Conservation (phyloP, 2,888 invertebrate species). For the Koerneria pararmatus region DNA sequence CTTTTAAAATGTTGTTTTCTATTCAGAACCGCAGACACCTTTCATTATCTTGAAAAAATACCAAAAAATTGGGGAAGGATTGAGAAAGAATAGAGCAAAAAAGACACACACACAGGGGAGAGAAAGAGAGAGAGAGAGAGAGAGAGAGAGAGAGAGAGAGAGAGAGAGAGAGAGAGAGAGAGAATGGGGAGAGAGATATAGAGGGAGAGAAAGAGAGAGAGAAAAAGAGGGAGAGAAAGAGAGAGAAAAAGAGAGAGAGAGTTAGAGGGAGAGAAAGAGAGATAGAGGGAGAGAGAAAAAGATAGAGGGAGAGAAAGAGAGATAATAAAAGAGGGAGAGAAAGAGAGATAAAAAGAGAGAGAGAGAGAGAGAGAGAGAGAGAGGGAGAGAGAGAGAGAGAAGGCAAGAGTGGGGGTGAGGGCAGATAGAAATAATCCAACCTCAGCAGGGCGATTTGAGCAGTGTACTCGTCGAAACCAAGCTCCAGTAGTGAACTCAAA, state of each 20-base stretch:
- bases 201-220: slow-evolving; percentile 2
- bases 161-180: not conserved
- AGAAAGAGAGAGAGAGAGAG: not conserved
- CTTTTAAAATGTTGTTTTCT: too few relatives aligned
- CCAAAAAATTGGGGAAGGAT: too few relatives aligned
- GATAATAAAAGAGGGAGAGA: not conserved
- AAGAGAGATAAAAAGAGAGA: not conserved
- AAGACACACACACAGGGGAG: not conserved
- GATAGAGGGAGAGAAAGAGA: not conserved
- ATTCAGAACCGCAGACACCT: too few relatives aligned
- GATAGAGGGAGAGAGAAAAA: too few relatives aligned
- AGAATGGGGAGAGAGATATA: not conserved
- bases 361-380: too few relatives aligned
- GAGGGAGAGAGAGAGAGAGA: not conserved
- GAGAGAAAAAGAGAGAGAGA: not conserved
- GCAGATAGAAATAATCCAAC: not conserved
- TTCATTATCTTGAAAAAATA: too few relatives aligned
- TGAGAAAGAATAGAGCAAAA: too few relatives aligned
- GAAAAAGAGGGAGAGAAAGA: not conserved
- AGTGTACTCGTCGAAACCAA: slow-evolving; percentile 46
- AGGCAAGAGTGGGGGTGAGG: not conserved
- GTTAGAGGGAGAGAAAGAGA: too few relatives aligned
- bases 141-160: not conserved
- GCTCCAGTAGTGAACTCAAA: slow-evolving; percentile 37
- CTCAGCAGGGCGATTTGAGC: slow-evolving; percentile 37